Evolutionary conservation across 2,888 invertebrate species (phyloP).

Genomic region (Apotomis betuletana): DNA sequence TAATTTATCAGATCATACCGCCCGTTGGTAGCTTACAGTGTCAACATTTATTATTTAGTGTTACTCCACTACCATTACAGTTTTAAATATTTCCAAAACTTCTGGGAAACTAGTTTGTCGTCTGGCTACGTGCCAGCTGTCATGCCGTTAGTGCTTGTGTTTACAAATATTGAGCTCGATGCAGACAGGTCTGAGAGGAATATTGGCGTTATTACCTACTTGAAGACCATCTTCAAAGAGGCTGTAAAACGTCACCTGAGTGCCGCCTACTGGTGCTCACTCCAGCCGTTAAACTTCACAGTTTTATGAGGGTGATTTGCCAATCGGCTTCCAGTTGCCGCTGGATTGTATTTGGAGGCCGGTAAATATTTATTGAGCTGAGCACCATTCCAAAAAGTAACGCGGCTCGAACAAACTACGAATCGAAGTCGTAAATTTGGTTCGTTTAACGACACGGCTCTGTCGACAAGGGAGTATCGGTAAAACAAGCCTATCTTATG

Average conservation of each 20-base stretch:
- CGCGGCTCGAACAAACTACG: conserved; percentile 16
- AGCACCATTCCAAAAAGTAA: conserved; percentile 14
- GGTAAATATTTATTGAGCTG: conserved; percentile 34
- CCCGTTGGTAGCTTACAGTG: background rate
- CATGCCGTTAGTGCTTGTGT: conserved; percentile 53
- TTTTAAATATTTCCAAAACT: conserved; percentile 13
- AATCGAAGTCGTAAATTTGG: conserved; percentile 30
- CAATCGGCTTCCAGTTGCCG: conserved; percentile 19
- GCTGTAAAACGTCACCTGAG: conserved; percentile 42
- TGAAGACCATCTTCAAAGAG: conserved; percentile 39
- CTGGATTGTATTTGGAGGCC: conserved; percentile 29
- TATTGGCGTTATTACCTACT: conserved; percentile 44
- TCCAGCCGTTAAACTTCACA: conserved; percentile 34
- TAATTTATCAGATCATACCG: background rate
- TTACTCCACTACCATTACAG: background rate
- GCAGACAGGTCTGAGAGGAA: conserved; percentile 42
- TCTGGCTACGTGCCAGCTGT: conserved; percentile 51
- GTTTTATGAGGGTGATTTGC: conserved; percentile 36
- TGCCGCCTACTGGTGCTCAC: conserved; percentile 16
- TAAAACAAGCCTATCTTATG: conserved; percentile 12
- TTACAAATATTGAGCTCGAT: conserved; percentile 60
- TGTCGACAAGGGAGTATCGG: conserved; percentile 18
- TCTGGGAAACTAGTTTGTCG: conserved; percentile 40
- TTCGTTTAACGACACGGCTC: conserved; percentile 24
- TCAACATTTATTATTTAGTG: too few species aligned